Conservation (phyloP, 1,140 invertebrate species). For the Octopus bimaculoides region DNA sequence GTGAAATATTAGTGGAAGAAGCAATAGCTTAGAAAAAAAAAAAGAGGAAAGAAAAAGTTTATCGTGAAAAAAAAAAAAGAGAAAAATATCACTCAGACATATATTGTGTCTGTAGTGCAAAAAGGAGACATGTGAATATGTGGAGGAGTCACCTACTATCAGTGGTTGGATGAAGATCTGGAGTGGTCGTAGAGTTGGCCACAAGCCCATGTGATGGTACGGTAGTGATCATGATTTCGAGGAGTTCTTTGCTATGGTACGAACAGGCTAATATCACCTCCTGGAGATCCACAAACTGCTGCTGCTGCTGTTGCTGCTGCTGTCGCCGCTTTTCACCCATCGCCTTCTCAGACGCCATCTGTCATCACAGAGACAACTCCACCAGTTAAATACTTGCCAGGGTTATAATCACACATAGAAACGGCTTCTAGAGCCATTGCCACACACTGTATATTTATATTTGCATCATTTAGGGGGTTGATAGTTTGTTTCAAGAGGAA, state of each 20-base stretch:
- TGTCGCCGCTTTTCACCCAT: not conserved
- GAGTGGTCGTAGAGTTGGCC: not conserved
- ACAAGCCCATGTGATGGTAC: not conserved
- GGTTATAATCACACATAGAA: not conserved
- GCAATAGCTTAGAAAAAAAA: not conserved
- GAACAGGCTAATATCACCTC: not conserved
- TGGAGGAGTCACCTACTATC: conserved; percentile 12
- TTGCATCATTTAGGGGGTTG: not conserved
- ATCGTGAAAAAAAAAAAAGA: conserved; percentile 3
- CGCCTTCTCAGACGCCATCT: not conserved
- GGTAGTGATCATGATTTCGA: not conserved
- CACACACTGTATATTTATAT: not conserved
- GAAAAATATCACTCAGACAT: not conserved
- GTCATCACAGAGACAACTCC: conserved; percentile 8
- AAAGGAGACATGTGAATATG: not conserved
- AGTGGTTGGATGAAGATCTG: not conserved
- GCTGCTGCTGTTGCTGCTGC: not conserved
- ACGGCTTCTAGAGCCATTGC: not conserved
- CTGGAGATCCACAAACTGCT: conserved; percentile 4
- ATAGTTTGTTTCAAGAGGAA: too few species aligned
- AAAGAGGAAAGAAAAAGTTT: not conserved
- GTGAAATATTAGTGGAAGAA: not conserved
- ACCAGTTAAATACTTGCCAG: not conserved
- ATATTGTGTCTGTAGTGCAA: not conserved
- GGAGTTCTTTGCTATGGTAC: not conserved